phyloP scores from a whole-genome alignment of 1,140 invertebrate genomes.

The Akabosia matsudoensis region DNA sequence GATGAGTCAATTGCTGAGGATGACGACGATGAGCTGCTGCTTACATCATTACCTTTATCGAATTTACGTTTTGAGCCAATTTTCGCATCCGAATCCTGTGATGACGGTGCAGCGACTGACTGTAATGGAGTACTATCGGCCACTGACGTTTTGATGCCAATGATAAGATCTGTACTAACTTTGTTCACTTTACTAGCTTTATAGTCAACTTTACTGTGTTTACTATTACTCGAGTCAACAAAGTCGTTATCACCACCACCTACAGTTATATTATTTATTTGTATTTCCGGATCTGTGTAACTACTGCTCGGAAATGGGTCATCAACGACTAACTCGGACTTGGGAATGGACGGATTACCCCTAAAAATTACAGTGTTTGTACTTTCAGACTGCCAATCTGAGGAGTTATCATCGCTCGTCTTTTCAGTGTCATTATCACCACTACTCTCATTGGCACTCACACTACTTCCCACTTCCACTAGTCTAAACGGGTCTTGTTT shows the following conservation, averaged over 20 bases:
- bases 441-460: conserved; percentile 26
- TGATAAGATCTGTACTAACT: conserved; percentile 11
- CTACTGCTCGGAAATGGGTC: not conserved
- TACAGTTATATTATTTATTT: conserved; percentile 8
- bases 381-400: conserved; percentile 36
- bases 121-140: not conserved
- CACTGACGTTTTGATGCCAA: not conserved
- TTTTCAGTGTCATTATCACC: not conserved
- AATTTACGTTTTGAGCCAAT: conserved; percentile 17
- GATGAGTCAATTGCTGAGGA: not conserved
- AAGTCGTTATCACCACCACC: not conserved
- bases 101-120: conserved; percentile 1
- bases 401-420: conserved; percentile 5
- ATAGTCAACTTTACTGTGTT: conserved; percentile 8
- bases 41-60: conserved; percentile 6
- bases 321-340: not conserved
- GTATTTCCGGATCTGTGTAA: conserved; percentile 23
- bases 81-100: not conserved
- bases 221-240: not conserved
- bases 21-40: conserved; percentile 8
- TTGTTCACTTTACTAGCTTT: conserved; percentile 9
- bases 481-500: not conserved
- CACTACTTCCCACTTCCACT: conserved; percentile 24
- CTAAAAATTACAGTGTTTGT: conserved; percentile 32
- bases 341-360: not conserved